Evolutionary conservation across 2,797 vertebrate species (phyloP).

Genomic region (Neoniphon sammara): DNA sequence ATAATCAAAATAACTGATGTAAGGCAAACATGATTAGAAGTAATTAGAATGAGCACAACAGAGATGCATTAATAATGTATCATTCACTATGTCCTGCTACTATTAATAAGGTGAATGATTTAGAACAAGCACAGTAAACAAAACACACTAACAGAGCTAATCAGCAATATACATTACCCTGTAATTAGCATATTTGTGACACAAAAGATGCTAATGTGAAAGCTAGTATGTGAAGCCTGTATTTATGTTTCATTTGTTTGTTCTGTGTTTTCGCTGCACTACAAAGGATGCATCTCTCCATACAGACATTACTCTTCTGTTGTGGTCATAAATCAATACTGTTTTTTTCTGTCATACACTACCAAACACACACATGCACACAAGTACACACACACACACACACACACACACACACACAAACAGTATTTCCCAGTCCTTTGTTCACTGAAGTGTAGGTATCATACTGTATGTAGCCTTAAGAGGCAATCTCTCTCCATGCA

Average conservation of each 20-base stretch:
- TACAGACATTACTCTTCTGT: slow-evolving; percentile 48
- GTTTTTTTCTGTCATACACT: slow-evolving; percentile 35
- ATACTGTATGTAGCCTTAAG: slow-evolving; percentile 50
- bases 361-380: slow-evolving; percentile 39
- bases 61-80: slow-evolving; percentile 13
- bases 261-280: slow-evolving; percentile 31
- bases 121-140: neutral
- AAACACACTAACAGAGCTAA: too few species aligned
- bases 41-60: too few species aligned
- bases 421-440: slow-evolving; percentile 51
- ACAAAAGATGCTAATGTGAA: neutral
- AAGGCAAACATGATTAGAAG: slow-evolving; percentile 29
- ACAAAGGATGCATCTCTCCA: slow-evolving; percentile 31
- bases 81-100: neutral
- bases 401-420: slow-evolving; percentile 17
- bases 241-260: slow-evolving; percentile 34
- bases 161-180: slow-evolving; percentile 34
- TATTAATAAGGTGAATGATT: slow-evolving; percentile 22
- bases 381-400: neutral
- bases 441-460: slow-evolving; percentile 54
- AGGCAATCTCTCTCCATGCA: slow-evolving; percentile 50
- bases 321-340: slow-evolving; percentile 71
- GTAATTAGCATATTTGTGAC: slow-evolving; percentile 27
- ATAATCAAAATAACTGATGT: slow-evolving; percentile 1
- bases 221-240: neutral